Evolutionary conservation across 2,797 vertebrate genomes (phyloP), one percentile per base, ranked within the genome.

Genomic region (Heterohyrax brucei): DNA sequence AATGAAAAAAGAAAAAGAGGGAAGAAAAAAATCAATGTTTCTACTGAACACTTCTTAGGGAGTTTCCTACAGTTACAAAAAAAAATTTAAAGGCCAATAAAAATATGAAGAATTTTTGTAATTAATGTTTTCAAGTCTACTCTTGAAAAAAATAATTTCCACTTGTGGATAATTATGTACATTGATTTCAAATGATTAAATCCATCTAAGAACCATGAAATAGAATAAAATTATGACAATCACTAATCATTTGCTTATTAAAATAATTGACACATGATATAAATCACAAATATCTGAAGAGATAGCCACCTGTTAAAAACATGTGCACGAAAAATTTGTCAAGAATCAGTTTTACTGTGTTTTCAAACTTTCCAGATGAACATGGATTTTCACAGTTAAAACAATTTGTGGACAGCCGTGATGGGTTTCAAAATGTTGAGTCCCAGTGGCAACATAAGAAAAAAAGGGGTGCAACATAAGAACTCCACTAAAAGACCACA

Each of bases 221-320:
- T 75, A 6, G 21, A 91, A 94, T 39, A 94, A 80, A n/a, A 46
- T 78, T 70, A 59, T 56, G 82, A 86, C 18, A 92, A 53, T 39
- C 75, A 64, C 88, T 87, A 94, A 84, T 94, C 44, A 89, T 46
- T 81, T 91, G 73, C 4, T 75, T 50, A 84, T 77, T 75, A 66
- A 96, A 81, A 39, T 86, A 75, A 82, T 53, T 62, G 68, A 18
- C 22, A 66, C n/a, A 66, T 88, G 48, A 92, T n/a, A 68, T 66
- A 93, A 83, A 77, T 70, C 62, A 76, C 62, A 83, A 87, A 53
- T 84, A 78, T 39, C 59, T 72, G 26, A 48, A 62, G 28, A 93
- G 12, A 64, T 3, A 94, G 30, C 39, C 72, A 96, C 89, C 33
- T 91, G 59, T 64, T 96, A 64, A 85, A 78, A 88, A 93, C 48